Percentiles rank a stretch among this genome's conserved stretches.
Evolutionary conservation across 2,888 invertebrate genomes (phyloP).

Genomic region (Calliopum simillimum): DNA sequence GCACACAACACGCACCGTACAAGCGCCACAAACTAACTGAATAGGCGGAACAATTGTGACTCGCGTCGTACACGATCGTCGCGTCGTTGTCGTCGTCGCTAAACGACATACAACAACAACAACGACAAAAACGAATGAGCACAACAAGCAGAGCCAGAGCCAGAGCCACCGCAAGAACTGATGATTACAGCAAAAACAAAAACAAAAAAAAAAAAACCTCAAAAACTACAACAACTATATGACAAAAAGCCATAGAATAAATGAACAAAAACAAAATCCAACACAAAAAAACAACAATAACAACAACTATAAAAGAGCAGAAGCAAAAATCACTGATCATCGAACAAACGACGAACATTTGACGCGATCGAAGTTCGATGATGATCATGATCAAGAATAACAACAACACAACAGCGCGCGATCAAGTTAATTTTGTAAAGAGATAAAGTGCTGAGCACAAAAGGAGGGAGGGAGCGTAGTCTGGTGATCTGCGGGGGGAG

Average conservation of each 20-base stretch:
- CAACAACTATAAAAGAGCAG: not conserved
- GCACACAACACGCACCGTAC: slow-evolving; percentile 38
- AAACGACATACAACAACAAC: not conserved
- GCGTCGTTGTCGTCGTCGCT: no score
- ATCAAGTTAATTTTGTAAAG: no score
- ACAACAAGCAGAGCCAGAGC: not conserved
- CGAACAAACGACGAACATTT: slow-evolving; percentile 22
- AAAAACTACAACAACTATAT: slow-evolving; percentile 15
- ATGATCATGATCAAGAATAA: slow-evolving; percentile 23
- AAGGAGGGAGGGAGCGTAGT: no score
- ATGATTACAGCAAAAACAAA: slow-evolving; percentile 5
- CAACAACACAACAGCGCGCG: slow-evolving; percentile 9
- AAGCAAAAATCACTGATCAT: slow-evolving; percentile 14
- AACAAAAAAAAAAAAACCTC: slow-evolving; percentile 10
- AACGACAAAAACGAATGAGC: not conserved
- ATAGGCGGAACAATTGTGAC: slow-evolving; percentile 47
- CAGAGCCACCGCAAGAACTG: slow-evolving; percentile 14
- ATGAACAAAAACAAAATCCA: slow-evolving; percentile 1
- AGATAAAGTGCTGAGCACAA: no score
- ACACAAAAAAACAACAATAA: slow-evolving; percentile 18
- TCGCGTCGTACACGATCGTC: slow-evolving; percentile 32
- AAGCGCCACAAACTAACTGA: slow-evolving; percentile 50
- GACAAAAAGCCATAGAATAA: slow-evolving; percentile 25
- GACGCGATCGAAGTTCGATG: slow-evolving; percentile 33
- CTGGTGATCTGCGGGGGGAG: no score